These are phyloP conservation scores for Tenthredo notha DNA, from an alignment of 2,888 invertebrate species.

Conservation along the genomic window DNA sequence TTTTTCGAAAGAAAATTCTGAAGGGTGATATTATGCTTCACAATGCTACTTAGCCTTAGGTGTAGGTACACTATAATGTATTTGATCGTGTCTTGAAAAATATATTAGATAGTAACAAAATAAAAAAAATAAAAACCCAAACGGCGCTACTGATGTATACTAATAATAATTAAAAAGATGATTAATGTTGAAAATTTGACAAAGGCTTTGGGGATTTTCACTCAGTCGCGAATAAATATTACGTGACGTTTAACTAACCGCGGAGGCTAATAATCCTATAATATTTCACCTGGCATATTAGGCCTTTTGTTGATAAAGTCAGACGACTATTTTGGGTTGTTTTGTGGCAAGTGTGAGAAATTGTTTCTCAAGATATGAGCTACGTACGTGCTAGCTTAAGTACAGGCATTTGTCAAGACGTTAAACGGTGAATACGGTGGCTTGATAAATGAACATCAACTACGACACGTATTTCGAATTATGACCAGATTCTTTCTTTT, in stretches of 20 bases:
- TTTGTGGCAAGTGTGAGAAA: conserved; percentile 49
- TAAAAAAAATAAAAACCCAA: background rate
- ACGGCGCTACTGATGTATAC: background rate
- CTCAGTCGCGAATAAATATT: conserved; percentile 35
- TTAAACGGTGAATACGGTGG: conserved; percentile 41
- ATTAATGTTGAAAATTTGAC: conserved; percentile 14
- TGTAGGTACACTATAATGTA: background rate
- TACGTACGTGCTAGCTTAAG: conserved; percentile 36
- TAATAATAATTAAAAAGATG: conserved; percentile 5
- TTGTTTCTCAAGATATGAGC: conserved; percentile 51
- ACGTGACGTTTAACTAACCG: conserved; percentile 20
- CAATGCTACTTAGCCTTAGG: background rate
- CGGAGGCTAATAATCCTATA: conserved; percentile 37
- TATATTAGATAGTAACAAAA: background rate
- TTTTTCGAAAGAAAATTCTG: background rate
- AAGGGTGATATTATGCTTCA: background rate
- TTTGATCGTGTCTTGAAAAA: background rate
- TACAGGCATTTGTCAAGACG: conserved; percentile 45
- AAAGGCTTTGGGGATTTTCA: conserved; percentile 8
- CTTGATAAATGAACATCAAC: conserved; percentile 44
- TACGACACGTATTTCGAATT: conserved; percentile 29
- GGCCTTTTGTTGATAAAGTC: conserved; percentile 48
- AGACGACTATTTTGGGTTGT: conserved; percentile 42
- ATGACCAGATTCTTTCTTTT: conserved; percentile 22
- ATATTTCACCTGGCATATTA: conserved; percentile 48